phyloP scores from a whole-genome alignment of 1,140 invertebrate species.

The Ips typographus region DNA sequence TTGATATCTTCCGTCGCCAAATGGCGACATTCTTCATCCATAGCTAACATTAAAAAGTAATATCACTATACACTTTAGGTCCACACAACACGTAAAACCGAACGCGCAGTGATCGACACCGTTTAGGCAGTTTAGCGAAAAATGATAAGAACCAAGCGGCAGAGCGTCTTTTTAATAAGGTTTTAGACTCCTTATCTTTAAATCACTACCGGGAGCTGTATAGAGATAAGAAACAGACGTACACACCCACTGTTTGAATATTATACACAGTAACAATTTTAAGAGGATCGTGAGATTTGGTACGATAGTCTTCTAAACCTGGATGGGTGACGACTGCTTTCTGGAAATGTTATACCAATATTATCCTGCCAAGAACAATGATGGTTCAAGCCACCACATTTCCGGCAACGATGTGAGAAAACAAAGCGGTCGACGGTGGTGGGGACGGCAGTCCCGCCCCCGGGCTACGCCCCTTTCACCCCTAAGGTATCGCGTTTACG shows the following conservation, averaged over 20 bases:
- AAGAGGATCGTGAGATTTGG: too few species aligned
- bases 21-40: conserved; percentile 47
- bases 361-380: conserved; percentile 54
- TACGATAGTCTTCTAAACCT: conserved; percentile 2
- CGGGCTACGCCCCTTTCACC: conserved; percentile 43
- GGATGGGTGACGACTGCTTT: conserved; percentile 43
- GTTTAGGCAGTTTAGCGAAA: conserved; percentile 14
- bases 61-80: conserved; percentile 3
- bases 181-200: conserved; percentile 23
- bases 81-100: not conserved
- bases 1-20: conserved; percentile 38
- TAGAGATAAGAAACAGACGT: conserved; percentile 22
- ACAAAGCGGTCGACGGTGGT: conserved; percentile 50
- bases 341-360: conserved; percentile 54
- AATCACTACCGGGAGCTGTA: conserved; percentile 29
- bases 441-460: conserved; percentile 22
- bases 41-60: conserved; percentile 40
- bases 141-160: conserved; percentile 14
- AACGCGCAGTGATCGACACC: conserved; percentile 8
- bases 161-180: conserved; percentile 30
- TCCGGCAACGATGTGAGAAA: conserved; percentile 51
- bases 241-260: conserved; percentile 23
- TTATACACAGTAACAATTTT: too few species aligned
- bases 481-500: conserved; percentile 45
- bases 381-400: conserved; percentile 54